Percentiles rank a stretch among this genome's conserved stretches.
phyloP scores from a whole-genome alignment of 2,797 vertebrate genomes.

The Cyclopterus lumpus region DNA sequence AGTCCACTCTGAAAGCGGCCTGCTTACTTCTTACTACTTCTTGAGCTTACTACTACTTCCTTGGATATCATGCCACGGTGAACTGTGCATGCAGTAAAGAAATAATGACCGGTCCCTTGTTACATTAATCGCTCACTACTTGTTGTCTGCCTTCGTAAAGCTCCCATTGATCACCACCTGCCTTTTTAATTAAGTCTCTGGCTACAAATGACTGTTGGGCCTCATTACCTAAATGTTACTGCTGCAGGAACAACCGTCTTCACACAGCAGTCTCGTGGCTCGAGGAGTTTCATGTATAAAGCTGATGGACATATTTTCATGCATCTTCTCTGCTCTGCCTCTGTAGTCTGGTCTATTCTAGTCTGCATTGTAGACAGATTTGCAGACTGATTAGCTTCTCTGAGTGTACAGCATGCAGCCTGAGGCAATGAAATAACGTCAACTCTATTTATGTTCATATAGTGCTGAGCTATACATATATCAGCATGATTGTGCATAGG shows the following conservation, averaged over 20 bases:
- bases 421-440: conserved; percentile 60
- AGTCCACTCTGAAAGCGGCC: background rate
- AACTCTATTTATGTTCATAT: conserved; percentile 67
- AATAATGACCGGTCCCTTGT: conserved; percentile 37
- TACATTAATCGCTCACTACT: conserved; percentile 52
- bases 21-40: background rate
- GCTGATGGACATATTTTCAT: background rate
- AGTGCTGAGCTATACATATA: conserved; percentile 51
- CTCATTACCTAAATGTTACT: conserved; percentile 66
- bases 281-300: background rate
- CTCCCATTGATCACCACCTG: conserved; percentile 71
- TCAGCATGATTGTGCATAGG: conserved; percentile 46
- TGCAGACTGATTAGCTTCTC: conserved; percentile 55
- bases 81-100: conserved; percentile 5
- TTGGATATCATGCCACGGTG: background rate
- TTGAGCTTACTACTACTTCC: background rate
- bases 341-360: conserved; percentile 24
- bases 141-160: conserved; percentile 55
- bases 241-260: conserved; percentile 27
- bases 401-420: conserved; percentile 50
- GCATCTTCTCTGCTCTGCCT: background rate
- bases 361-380: conserved; percentile 38
- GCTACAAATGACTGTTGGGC: conserved; percentile 62
- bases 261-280: background rate
- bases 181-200: conserved; percentile 77